phyloP scores from a whole-genome alignment of 2,797 vertebrate genomes.

The Cuniculus paca region DNA sequence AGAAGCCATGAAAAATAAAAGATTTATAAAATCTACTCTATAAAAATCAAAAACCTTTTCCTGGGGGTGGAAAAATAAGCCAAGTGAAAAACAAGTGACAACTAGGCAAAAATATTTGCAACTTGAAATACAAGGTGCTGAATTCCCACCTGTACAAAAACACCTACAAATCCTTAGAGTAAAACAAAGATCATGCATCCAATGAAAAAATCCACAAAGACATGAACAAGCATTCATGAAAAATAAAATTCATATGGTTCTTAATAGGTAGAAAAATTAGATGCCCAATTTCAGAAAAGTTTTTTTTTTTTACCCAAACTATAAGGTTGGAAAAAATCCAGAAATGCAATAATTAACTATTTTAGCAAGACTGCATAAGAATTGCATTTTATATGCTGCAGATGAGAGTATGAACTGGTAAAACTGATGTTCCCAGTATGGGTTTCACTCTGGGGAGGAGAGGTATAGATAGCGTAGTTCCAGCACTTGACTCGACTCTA shows the following conservation, averaged over 20 bases:
- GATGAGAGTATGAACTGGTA: neutral
- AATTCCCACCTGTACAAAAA: neutral
- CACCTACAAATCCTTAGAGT: constrained; percentile 8
- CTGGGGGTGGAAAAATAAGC: neutral
- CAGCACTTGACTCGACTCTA: neutral
- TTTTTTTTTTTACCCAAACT: neutral
- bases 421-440: neutral
- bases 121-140: neutral
- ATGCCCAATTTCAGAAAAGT: neutral
- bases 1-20: neutral
- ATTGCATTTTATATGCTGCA: neutral
- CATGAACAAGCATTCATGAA: neutral
- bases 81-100: constrained; percentile 37
- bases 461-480: neutral
- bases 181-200: neutral
- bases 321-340: neutral
- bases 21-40: neutral
- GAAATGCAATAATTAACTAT: constrained; percentile 18
- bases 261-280: neutral
- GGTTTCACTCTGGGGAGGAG: neutral
- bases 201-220: constrained; percentile 6
- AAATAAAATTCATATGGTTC: neutral
- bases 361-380: constrained; percentile 17
- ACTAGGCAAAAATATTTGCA: constrained; percentile 31
- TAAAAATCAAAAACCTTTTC: neutral